A percentile compares a stretch with the other conserved stretches of the same genome.
phyloP scores from a whole-genome alignment of 1,140 invertebrate genomes.

The Apis mellifera region Amel_HAv3.1 CM009931.2:9402001-9402500 shows the following conservation, averaged over 20 bases:
- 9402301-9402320: conserved; percentile 36
- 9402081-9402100: conserved; percentile 67
- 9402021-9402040: conserved; percentile 42
- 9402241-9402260: conserved; percentile 29
- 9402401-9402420: not conserved
- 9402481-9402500: too few species aligned
- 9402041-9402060: conserved; percentile 69
- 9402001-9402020: conserved; percentile 68
- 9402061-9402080: conserved; percentile 76
- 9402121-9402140: not conserved
- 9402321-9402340: not conserved
- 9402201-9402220: conserved; percentile 34
- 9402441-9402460: too few species aligned
- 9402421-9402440: not conserved
- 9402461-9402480: too few species aligned
- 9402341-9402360: not conserved
- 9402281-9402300: conserved; percentile 30
- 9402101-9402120: conserved; percentile 46
- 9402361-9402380: not conserved
- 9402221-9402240: conserved; percentile 54
- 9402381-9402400: not conserved
- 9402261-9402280: conserved; percentile 35
- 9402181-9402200: conserved; percentile 9
- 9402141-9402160: conserved; percentile 2
- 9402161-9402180: not conserved